phyloP scores from a whole-genome alignment of 2,113 vertebrate genomes.

The Manacus vitellinus region DNA sequence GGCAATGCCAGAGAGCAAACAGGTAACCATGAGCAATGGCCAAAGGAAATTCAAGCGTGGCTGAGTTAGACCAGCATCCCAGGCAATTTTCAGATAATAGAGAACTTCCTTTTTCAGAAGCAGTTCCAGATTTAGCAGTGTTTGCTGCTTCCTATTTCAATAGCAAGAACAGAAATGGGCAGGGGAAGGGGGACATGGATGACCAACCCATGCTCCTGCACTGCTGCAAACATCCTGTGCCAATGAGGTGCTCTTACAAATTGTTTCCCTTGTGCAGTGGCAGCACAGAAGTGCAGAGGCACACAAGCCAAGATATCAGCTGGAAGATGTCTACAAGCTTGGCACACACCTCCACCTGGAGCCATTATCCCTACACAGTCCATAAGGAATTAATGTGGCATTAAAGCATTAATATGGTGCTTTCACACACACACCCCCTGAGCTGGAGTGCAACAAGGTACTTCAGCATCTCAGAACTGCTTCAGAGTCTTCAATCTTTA shows the following conservation, averaged over 20 bases:
- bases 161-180: rapidly evolving
- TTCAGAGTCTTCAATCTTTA: background rate
- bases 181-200: rapidly evolving
- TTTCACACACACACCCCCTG: rapidly evolving
- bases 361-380: rapidly evolving
- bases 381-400: background rate
- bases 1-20: background rate
- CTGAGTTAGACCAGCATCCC: background rate
- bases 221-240: no score
- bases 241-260: rapidly evolving
- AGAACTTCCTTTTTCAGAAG: background rate
- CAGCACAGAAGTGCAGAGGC: background rate
- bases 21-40: background rate
- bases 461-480: background rate
- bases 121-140: background rate
- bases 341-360: background rate
- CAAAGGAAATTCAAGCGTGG: background rate
- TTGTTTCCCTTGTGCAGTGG: background rate
- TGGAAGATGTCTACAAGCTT: background rate
- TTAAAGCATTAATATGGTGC: background rate
- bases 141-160: background rate
- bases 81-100: background rate
- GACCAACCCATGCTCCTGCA: background rate
- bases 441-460: background rate
- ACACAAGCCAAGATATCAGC: background rate